These are phyloP conservation scores for Crenichthys baileyi DNA, from an alignment of 2,797 vertebrate species.

Conservation along the genomic window DNA sequence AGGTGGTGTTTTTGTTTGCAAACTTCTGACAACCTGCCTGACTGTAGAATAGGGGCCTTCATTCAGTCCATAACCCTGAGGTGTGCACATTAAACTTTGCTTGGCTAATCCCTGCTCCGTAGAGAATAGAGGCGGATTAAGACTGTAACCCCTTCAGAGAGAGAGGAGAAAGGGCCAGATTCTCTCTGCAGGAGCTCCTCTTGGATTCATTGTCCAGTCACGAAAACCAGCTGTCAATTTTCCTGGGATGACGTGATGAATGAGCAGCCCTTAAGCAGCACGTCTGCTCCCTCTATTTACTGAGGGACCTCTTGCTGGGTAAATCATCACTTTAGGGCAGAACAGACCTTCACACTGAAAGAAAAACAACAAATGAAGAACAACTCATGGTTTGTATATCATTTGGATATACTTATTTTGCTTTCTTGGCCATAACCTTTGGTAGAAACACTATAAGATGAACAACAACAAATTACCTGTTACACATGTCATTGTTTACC, in stretches of 20 bases:
- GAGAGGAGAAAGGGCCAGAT: conserved; percentile 55
- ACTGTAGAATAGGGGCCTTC: conserved; percentile 39
- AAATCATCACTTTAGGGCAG: conserved; percentile 59
- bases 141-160: conserved; percentile 75
- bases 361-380: conserved; percentile 18
- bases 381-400: neutral
- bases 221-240: conserved; percentile 81
- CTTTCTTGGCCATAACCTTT: neutral
- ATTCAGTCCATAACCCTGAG: conserved; percentile 65
- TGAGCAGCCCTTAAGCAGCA: conserved; percentile 63
- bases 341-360: conserved; percentile 13
- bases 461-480: neutral
- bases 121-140: conserved; percentile 80
- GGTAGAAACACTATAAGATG: neutral
- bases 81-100: conserved; percentile 66
- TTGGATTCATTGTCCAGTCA: conserved; percentile 68
- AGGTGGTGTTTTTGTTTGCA: conserved; percentile 48
- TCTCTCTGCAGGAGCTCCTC: conserved; percentile 69
- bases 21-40: conserved; percentile 41
- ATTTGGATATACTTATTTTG: neutral
- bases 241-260: conserved; percentile 64
- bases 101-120: conserved; percentile 77
- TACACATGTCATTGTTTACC: neutral
- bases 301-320: conserved; percentile 54
- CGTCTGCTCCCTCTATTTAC: conserved; percentile 74